phyloP scores from a whole-genome alignment of 2,113 vertebrate genomes.

The Cygnus buccinator region DNA sequence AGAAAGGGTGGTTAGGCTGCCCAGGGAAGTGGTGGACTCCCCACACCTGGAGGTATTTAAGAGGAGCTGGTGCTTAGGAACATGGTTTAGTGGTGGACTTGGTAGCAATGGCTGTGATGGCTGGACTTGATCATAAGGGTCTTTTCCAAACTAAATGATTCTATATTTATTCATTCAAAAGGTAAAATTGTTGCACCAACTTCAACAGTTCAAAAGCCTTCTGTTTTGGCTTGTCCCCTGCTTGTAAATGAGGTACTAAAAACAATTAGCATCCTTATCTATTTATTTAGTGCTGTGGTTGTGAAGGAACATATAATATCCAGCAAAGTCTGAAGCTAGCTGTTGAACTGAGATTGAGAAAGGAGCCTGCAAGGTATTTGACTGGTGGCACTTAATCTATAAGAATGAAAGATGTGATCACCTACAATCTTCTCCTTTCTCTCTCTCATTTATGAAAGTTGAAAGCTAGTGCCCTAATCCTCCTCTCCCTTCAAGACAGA shows the following conservation, averaged over 20 bases:
- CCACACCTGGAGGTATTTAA: not conserved
- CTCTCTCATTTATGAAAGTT: not conserved
- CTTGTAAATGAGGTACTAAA: not conserved
- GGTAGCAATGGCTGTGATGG: not conserved
- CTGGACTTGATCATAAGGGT: not conserved
- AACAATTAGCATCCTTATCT: not conserved
- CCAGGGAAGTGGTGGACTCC: not conserved
- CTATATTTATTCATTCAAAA: not conserved
- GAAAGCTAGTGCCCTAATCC: not conserved
- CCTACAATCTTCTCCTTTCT: not conserved
- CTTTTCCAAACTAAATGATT: not conserved
- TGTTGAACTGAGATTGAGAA: not conserved
- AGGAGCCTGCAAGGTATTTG: not conserved
- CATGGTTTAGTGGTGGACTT: not conserved
- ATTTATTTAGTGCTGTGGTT: not conserved
- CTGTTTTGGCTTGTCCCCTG: not conserved
- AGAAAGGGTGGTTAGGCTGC: not conserved
- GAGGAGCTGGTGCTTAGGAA: not conserved
- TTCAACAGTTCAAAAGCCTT: not conserved
- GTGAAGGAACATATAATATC: not conserved
- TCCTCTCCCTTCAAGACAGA: not conserved
- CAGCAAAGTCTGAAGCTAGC: not conserved
- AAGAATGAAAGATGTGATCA: slow-evolving; percentile 7
- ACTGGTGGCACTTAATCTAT: slow-evolving; percentile 2
- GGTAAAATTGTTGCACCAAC: not conserved